Evolutionary conservation across 1,140 invertebrate genomes (phyloP), one percentile per base, ranked within the genome.

Genomic region (Drosophila leontia): DNA sequence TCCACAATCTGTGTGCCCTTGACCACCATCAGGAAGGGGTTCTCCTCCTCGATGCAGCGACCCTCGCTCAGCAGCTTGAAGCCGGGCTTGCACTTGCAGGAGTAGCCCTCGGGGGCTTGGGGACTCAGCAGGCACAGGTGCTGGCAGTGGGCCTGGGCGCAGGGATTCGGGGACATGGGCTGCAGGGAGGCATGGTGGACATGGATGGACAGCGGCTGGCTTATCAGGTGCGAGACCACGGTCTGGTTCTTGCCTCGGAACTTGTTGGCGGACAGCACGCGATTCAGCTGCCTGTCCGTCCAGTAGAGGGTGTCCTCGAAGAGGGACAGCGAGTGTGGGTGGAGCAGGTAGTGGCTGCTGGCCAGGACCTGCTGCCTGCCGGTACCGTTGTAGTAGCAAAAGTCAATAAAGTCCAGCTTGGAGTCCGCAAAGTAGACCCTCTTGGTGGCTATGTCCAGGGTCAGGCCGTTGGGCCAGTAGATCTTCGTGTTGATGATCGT

Each of bases 401-500:
- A 99, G 92, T 99, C 99, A 51, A 99, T 99, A 78, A 98, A 99
- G 91, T 99, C 99, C 13, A 99, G 93, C 91, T 99, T 99, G 0
- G 97, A 98, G 93, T 99, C 99, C 8, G 98, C 98, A 93, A 99
- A 99, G 92, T 99, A 99, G 0, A 99, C 95, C 41, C 98, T 93
- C 91, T 97, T 97, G 2, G 96, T 99, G 0, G 98, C 97, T 8
- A 98, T 97, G 91, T 99, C 99, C 15, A 99, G 93, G 0, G 99
- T 98, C 1, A 99, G 93, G 6, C 98, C 98, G 91, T 99, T 99
- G 0, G 99, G 99, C 98, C 98, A 99, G 93, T 98, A 99, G 26
- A 99, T 98, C 91, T 99, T 99, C 0, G 98, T 99, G 17, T 95
- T 97, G 26, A 99, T 97, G 29, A 99, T 98, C 0, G 96, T 95